Evolutionary conservation across 2,888 invertebrate species (phyloP), one percentile per base, ranked within the genome.

Genomic region (Nemoura dubitans): DNA sequence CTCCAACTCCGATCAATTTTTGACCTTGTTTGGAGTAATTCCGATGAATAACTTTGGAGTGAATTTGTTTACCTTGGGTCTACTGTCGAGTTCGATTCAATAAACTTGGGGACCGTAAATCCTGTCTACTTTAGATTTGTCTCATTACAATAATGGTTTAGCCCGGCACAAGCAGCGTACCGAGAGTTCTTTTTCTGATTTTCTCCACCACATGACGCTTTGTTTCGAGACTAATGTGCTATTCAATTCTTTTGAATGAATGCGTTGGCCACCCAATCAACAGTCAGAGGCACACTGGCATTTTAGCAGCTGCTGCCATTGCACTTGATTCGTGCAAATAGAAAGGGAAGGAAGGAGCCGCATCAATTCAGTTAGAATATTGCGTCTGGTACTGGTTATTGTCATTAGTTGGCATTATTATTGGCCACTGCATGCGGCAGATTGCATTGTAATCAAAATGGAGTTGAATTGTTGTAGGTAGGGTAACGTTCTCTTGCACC

Each of bases 61-160:
- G 59, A 59, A 59, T 59, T 59, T 2, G 59, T 59, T 81, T 83
- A 83, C 83, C 83, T 83, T 83, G 83, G 83, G 36, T 30, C 82
- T 82, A 82, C 27, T 42, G 42, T 26, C n/a, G 43, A 16, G 26
- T 26, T 16, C 83, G 36, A 83, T 42, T 83, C 83, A 30, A 83
- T 83, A 25, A n/a, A 43, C 83, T 36, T 83, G 42, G 27, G 83
- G 83, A 83, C 25, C 83, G 83, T 83, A 83, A 42, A 83, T 83
- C 83, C 83, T 30, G 83, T 83, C 83, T 26, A 83, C 43, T 83
- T 83, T 83, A 83, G 36, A 26, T 43, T 42, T 36, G 6, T 42
- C 30, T 83, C 42, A 83, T 82, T 82, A 30, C 36, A 30, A 82
- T 30, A 82, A n/a, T 82, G 78, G 26, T 26, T n/a, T n/a, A n/a